Base-by-base conservation (phyloP, 2,797 vertebrate species). In the Eidolon dupreanum region DNA sequence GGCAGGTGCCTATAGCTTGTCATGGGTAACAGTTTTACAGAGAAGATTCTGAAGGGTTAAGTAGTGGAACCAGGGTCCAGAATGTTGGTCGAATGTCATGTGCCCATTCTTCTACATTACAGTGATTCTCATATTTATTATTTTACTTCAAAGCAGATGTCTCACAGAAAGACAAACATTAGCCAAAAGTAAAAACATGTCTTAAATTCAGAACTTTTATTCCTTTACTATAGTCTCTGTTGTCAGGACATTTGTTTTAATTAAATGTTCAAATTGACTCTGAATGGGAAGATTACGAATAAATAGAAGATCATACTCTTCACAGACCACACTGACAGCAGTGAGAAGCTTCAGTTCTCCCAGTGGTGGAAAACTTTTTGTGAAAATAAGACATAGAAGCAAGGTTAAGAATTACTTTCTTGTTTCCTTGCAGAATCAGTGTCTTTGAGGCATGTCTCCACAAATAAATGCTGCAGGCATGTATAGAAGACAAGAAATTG, bases 371-470 rank as follows among this genome's bases (percentile, higher is more conserved):
- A 97, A 78, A 43, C 24, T 61, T 70, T 66, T 75, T 71, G 63
- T 86, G 59, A 82, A 61, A 66, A 74, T 46, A 84, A 36, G 53
- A 75, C 16, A 20, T 61, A 94, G 65, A 89, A 95, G 24, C 5
- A 2, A 49, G 49, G 49, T 49, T 49, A 49, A 59, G 89, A 90
- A 70, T 92, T 91, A 90, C 90, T 89, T 33, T 36, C 41, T 94
- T 74, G 68, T 94, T 68, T 19, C 41, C 41, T 87, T 92, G 36
- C 15, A 63, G 59, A 85, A 68, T 53, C 66, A 49, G 20, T 59
- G 70, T 55, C 78, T 86, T 66, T 59, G 78, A 36, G 53, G 5
- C 84, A 15, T n/a, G 4, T 78, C 66, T 83, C 87, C 51, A 68
- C 90, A 96, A 73, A 66, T 75, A 94, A 92, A 74, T 61, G 77